A percentile compares a stretch with the other conserved stretches of the same genome.
phyloP scores from a whole-genome alignment of 2,888 invertebrate species.

The Habroteleia sp. region DNA sequence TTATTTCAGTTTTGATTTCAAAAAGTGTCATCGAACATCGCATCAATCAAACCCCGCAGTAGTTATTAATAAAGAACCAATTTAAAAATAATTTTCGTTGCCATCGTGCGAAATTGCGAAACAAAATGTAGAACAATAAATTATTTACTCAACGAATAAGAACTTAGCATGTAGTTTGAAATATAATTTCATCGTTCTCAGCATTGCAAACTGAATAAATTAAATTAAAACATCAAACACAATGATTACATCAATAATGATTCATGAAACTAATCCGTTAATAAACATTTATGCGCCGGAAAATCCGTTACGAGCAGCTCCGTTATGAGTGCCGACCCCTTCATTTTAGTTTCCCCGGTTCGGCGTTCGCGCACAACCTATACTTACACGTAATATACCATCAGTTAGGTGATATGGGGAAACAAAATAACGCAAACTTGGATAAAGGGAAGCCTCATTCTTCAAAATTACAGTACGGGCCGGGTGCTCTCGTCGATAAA shows the following conservation, averaged over 20 bases:
- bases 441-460: slow-evolving; percentile 34
- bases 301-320: slow-evolving; percentile 52
- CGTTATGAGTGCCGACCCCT: slow-evolving; percentile 53
- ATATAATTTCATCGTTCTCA: too few species aligned
- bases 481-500: slow-evolving; percentile 18
- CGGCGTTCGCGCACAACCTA: slow-evolving; percentile 39
- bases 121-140: too few species aligned
- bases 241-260: slow-evolving; percentile 43
- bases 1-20: too few species aligned
- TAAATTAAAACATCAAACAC: slow-evolving; percentile 38
- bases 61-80: too few species aligned
- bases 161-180: too few species aligned
- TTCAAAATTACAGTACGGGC: slow-evolving; percentile 44
- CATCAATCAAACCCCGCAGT: too few species aligned
- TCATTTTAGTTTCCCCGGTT: slow-evolving; percentile 52
- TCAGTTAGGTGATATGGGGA: slow-evolving; percentile 54
- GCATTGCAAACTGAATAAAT: slow-evolving; percentile 23
- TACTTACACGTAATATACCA: slow-evolving; percentile 57
- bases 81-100: too few species aligned
- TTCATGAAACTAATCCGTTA: slow-evolving; percentile 52
- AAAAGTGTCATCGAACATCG: too few species aligned
- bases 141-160: too few species aligned
- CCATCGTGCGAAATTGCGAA: too few species aligned
- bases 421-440: slow-evolving; percentile 39
- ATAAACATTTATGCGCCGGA: slow-evolving; percentile 52